Percentiles rank a stretch among this genome's conserved stretches.
phyloP scores from a whole-genome alignment of 2,797 vertebrate species.

The Eulemur coronatus region DNA sequence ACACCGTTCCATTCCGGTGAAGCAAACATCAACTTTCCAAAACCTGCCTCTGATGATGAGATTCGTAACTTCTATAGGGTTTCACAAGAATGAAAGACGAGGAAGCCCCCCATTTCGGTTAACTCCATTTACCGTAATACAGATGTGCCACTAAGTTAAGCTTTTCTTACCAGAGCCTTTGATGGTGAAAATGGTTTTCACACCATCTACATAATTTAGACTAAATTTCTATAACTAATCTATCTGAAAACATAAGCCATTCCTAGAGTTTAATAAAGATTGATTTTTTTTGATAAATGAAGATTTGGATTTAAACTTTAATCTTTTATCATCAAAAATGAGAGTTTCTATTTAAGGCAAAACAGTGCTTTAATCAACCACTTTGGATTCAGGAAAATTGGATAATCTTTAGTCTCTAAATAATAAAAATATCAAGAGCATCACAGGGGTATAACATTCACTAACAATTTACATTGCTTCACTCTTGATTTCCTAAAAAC shows the following conservation, averaged over 20 bases:
- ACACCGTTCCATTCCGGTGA: constrained; percentile 35
- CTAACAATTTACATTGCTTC: constrained; percentile 39
- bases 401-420: constrained; percentile 46
- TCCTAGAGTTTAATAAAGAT: background rate
- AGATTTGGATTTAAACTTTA: constrained; percentile 38
- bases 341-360: constrained; percentile 21
- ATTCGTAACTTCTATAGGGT: constrained; percentile 53
- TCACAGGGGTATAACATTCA: background rate
- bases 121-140: constrained; percentile 53
- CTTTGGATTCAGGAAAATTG: constrained; percentile 51
- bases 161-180: background rate
- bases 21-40: constrained; percentile 29
- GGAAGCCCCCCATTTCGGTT: constrained; percentile 60
- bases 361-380: constrained; percentile 5
- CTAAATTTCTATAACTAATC: constrained; percentile 37
- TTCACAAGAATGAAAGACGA: constrained; percentile 59
- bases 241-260: constrained; percentile 15
- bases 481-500: constrained; percentile 39
- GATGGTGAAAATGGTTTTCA: constrained; percentile 21
- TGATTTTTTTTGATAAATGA: constrained; percentile 17
- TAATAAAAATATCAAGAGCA: constrained; percentile 24
- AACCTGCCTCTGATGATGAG: constrained; percentile 58
- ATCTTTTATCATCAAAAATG: background rate
- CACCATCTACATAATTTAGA: background rate
- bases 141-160: constrained; percentile 32